Base-by-base conservation (phyloP, 92 coral and sea anemone genomes). In the Parazoanthus darwini region DNA sequence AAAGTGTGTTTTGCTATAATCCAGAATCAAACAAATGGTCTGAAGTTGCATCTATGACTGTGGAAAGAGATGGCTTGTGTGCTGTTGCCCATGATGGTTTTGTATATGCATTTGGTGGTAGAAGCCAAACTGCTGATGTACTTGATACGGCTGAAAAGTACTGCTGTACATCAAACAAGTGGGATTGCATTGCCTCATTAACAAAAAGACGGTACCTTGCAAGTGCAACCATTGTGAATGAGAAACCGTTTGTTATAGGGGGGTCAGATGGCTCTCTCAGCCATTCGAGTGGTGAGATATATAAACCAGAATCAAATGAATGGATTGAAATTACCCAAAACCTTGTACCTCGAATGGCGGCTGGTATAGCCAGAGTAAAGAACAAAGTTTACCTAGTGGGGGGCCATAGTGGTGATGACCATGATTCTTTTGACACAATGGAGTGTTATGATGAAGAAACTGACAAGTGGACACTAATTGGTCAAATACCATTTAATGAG, bases 301-400 rank as follows among this genome's bases (percentile, higher is more conserved):
- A 91, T 74, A 93, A 92, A 65, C 90, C 89, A 22, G 86, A 67
- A 36, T 70, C 86, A 7, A 91, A 92, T 44, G 86, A 93, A 36
- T 94, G 97, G 97, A 82, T 87, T 15, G 74, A 79, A 13, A 78
- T 89, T 6, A 90, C 97, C 38, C 48, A 82, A 63, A 82, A 81
- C 74, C 80, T 74, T 77, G 86, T 72, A 13, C 82, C 94, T 10
- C 92, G 95, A 36, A 89, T 88, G 58, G 97, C 97, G 23, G 93
- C 95, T 4, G 94, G 97, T 25, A 82, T 92, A 20, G 85, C 95
- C 23, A 89, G 85, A 50, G 89, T 94, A 73, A 74, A 85, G 81
- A 93, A 88, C 89, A 59, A 82, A 88, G 83, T 94, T 88, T 94
- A 89, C 86, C 82, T 94, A 66, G 88, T 94, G 77, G 97, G 97